phyloP scores from a whole-genome alignment of 2,888 invertebrate species.

The Sisyra nigra region DNA sequence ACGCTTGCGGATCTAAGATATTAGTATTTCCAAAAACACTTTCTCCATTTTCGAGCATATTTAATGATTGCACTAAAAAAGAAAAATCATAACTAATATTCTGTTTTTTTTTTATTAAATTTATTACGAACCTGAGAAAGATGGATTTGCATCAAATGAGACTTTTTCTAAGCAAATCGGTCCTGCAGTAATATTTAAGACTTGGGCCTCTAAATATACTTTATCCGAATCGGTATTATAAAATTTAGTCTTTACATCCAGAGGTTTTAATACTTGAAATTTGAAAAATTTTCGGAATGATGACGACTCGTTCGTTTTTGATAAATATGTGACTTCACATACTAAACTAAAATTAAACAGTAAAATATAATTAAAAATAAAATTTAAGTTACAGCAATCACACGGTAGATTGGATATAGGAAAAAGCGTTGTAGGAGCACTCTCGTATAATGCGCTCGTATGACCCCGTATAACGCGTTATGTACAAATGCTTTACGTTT shows the following conservation, averaged over 20 bases:
- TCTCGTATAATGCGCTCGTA: too few relatives aligned
- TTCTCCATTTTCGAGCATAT: conserved; percentile 43
- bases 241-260: conserved; percentile 97
- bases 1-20: conserved; percentile 73
- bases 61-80: conserved; percentile 48
- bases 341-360: conserved; percentile 54
- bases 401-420: too few relatives aligned
- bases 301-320: conserved; percentile 54
- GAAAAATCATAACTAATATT: neutral
- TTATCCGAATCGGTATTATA: conserved; percentile 83
- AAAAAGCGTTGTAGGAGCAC: too few relatives aligned
- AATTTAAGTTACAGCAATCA: too few relatives aligned
- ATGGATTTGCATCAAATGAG: conserved; percentile 77
- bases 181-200: conserved; percentile 84
- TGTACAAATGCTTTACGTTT: too few relatives aligned
- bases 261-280: conserved; percentile 92
- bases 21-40: conserved; percentile 69
- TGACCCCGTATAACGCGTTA: too few relatives aligned
- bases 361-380: conserved; percentile 6
- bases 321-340: conserved; percentile 87
- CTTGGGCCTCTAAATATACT: conserved; percentile 54
- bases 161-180: conserved; percentile 92
- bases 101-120: neutral
- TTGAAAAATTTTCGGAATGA: conserved; percentile 95
- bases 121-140: conserved; percentile 45